Base-by-base conservation (phyloP, 2,797 vertebrate genomes). In the Rhynchotus rufescens region DNA sequence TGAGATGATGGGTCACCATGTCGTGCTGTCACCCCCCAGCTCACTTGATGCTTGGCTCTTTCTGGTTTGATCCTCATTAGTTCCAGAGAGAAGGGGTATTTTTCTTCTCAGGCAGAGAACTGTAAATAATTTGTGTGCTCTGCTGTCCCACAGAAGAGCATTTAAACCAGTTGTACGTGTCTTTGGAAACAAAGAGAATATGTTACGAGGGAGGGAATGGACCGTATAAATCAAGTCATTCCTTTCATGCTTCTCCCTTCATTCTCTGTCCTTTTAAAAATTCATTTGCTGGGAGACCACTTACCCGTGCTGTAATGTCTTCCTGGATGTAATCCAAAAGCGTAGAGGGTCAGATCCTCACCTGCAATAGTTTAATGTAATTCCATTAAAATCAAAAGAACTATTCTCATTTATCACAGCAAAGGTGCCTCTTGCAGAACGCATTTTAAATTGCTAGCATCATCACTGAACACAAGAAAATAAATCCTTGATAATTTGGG, bases 391-490 rank as follows among this genome's bases (percentile, higher is more conserved):
- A 92, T 86, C 47, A 74, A 65, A 80, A 54, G 25, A 90, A 10
- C 67, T 59, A 23, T 57, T 91, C 30, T 80, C 52, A 64, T 91
- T 81, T 83, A 51, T 80, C 54, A 74, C 45, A 60, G 23, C 66
- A 60, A 80, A 74, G 9, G 26, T 59, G 45, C 54, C 59, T 80
- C 36, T 61, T 84, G 36, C 16, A 77, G 42, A 75, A 91, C 36
- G 34, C 28, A 78, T 84, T 91, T 93, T 88, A 86, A 80, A 14
- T 57, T 86, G 60, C 65, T 42, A 74, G 32, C 32, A 75, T 89
- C 65, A 30, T 88, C 67, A 47, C 21, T 67, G 56, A 84, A 32
- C 19, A 15, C 15, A 30, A 90, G 28, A 80, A 94, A 91, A 82
- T n/a, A 90, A 90, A 82, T 40, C 13, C 25, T 4, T 21, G 20